Conservation (phyloP, 2,797 vertebrate species). For the Gymnothorax reevesii region DNA sequence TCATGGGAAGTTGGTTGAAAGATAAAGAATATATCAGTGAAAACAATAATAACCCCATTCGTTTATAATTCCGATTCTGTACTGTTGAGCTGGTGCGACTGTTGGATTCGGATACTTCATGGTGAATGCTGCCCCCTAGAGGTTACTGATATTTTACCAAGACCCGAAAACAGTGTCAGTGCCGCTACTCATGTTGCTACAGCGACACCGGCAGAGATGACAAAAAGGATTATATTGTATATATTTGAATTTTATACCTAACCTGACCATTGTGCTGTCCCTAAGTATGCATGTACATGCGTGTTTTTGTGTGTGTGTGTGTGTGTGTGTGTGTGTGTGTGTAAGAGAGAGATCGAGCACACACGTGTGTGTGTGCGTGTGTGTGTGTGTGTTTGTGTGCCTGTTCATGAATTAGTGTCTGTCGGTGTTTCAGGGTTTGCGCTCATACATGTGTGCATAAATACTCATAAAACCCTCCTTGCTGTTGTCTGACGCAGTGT, state of each 20-base stretch:
- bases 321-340: conserved; percentile 27
- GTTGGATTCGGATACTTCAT: background rate
- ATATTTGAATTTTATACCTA: background rate
- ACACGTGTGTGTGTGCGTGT: conserved; percentile 8
- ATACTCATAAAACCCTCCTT: too few relatives aligned
- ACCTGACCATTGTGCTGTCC: background rate
- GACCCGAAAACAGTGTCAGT: background rate
- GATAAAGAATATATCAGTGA: background rate
- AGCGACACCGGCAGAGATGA: background rate
- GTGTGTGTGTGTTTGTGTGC: conserved; percentile 18
- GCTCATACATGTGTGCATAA: too few relatives aligned
- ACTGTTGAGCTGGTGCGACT: background rate
- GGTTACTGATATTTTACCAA: conserved; percentile 1
- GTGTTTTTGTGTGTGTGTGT: conserved; percentile 26
- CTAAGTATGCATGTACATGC: conserved; percentile 16
- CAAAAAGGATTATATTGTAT: background rate
- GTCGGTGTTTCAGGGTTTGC: too few relatives aligned
- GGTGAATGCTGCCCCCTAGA: conserved; percentile 33
- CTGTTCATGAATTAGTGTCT: conserved; percentile 13
- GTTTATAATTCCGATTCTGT: background rate
- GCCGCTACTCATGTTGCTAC: background rate
- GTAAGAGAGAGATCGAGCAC: too few relatives aligned
- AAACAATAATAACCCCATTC: background rate
- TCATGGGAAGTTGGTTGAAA: background rate
- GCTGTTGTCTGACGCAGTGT: too few relatives aligned